Evolutionary conservation across 2,888 invertebrate genomes (phyloP), one percentile per base, ranked within the genome.

Genomic region (Clivina fossor): DNA sequence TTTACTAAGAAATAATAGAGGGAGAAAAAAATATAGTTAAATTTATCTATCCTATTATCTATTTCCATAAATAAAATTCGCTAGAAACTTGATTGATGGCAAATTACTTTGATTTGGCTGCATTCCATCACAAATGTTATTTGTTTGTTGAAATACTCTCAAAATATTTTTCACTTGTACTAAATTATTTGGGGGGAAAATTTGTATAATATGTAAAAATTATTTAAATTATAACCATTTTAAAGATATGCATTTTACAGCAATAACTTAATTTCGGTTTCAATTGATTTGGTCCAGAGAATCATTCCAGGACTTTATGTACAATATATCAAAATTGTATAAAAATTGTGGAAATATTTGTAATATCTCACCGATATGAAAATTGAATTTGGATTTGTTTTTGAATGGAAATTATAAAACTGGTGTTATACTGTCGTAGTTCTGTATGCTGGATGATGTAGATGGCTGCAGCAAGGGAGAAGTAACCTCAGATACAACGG

Each of bases 381-480:
- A 15, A n/a, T 44, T 30, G 3, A 32, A 32, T 9, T n/a, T n/a
- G n/a, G n/a, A 11, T 30, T 30, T 2, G 18, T 26, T 4, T 4
- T 16, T 24, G 37, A 26, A 19, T 38, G 38, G 11, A 30, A 16
- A 43, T 47, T 55, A 47, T 47, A 60, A 57, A 35, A 49, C 61
- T n/a, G 65, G 62, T 57, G 62, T 68, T 70, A 73, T 68, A 72
- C 71, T 71, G 66, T 72, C 65, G 68, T 73, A 74, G 65, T 67
- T 65, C 61, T 59, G 43, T 67, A 69, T 66, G 62, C 66, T n/a
- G n/a, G n/a, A 62, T 58, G 64, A 60, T 63, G 72, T 70, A 58
- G 71, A 65, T 62, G 72, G 70, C 61, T 69, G 68, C 66, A 70
- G 63, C 55, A 54, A 54, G 66, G 72, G 64, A 64, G 73, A 71